phyloP scores from a whole-genome alignment of 1,140 invertebrate genomes.

The Bilobella aurantiaca region DNA sequence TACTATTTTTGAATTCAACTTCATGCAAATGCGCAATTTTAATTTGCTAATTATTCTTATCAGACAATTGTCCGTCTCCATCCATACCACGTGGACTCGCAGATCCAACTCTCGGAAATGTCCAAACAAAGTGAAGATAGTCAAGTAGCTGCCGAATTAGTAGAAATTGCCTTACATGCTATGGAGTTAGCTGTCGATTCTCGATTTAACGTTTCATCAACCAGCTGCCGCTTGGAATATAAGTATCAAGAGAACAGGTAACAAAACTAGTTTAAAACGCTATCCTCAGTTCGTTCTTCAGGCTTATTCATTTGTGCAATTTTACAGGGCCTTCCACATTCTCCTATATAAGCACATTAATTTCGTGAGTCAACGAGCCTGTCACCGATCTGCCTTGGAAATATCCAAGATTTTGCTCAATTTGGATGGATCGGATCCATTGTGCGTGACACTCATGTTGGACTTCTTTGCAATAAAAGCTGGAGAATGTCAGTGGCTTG shows the following conservation, averaged over 20 bases:
- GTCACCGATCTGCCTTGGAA: slow-evolving; percentile 69
- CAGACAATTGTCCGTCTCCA: slow-evolving; percentile 43
- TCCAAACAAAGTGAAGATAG: slow-evolving; percentile 68
- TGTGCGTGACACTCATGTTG: slow-evolving; percentile 66
- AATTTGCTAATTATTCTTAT: slow-evolving; percentile 12
- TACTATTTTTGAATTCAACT: slow-evolving; percentile 15
- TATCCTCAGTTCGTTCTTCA: too few species aligned
- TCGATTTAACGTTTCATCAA: slow-evolving; percentile 62
- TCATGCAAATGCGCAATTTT: slow-evolving; percentile 10
- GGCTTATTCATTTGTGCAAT: not conserved
- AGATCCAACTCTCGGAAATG: slow-evolving; percentile 75
- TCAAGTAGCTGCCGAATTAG: slow-evolving; percentile 63
- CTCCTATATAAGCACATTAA: slow-evolving; percentile 73
- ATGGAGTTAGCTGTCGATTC: slow-evolving; percentile 71
- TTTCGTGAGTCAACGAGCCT: slow-evolving; percentile 67
- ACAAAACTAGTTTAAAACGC: not conserved
- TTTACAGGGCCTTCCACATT: slow-evolving; percentile 61
- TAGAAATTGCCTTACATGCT: slow-evolving; percentile 64
- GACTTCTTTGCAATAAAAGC: slow-evolving; percentile 78
- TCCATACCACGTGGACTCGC: slow-evolving; percentile 69
- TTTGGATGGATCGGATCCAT: slow-evolving; percentile 72
- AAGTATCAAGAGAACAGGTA: slow-evolving; percentile 67
- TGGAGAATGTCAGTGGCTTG: slow-evolving; percentile 69
- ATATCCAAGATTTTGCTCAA: slow-evolving; percentile 64
- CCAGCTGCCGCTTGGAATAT: slow-evolving; percentile 68